Evolutionary conservation across 2,888 invertebrate species (phyloP), one percentile per base, ranked within the genome.

Genomic region (Nephrocerus scutellatus): DNA sequence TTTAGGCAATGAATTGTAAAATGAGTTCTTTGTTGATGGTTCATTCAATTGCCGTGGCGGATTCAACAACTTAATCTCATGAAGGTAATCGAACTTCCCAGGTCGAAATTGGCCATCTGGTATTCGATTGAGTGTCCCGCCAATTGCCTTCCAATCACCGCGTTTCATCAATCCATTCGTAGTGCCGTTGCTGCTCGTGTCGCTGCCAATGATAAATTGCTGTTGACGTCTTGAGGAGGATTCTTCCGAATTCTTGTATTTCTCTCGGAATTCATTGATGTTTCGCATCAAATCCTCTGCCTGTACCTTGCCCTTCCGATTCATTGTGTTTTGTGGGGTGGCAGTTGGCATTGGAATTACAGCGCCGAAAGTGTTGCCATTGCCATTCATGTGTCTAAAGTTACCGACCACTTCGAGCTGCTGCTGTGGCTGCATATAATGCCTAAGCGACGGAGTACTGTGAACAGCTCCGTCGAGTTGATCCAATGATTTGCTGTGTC

Each of bases 401-500:
- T 47, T 43, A 5, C 41, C 39, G 6, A 47, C 18, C 20, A 48
- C 44, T 1, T 42, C 48, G 18, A 50, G 48, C 4, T 47, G 43
- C 10, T 48, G 43, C 6, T 46, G 44, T 2, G 44, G 14, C 7
- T 49, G 42, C 23, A 39, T 38, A 38, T n/a, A n/a, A n/a, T n/a
- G n/a, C n/a, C n/a, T n/a, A 7, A 59, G 69, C 28, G 73, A 72
- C 7, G 79, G 72, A 51, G 51, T 50, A 30, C 55, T 55, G 15
- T 55, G 55, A 5, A 55, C 51, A 8, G 31, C 48, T 8, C 63
- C 66, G 25, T 82, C 77, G 30, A 87, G 65, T 52, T 87, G 85
- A 63, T 88, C 88, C 47, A 88, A 65, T 2, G 86, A 86, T 61
- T 85, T 86, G 62, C 86, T 86, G 57, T 88, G 87, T 39, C 85